Percentiles rank a stretch among this genome's conserved stretches.
phyloP scores from a whole-genome alignment of 1,140 invertebrate genomes.

The Nebria ingens region DNA sequence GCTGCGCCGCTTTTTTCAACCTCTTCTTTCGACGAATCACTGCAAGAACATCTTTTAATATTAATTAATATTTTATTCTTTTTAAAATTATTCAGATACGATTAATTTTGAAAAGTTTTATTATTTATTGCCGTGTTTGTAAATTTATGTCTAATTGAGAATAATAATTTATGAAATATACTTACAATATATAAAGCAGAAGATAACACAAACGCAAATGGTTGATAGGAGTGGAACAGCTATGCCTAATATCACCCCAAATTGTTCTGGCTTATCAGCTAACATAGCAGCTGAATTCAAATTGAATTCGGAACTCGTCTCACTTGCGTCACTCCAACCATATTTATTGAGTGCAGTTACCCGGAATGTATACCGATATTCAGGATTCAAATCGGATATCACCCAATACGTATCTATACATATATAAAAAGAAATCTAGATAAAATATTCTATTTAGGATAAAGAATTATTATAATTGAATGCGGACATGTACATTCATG shows the following conservation, averaged over 20 bases:
- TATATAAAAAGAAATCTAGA: conserved; percentile 11
- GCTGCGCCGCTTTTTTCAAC: conserved; percentile 46
- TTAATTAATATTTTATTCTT: too few species aligned
- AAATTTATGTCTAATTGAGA: too few species aligned
- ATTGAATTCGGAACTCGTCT: conserved; percentile 40
- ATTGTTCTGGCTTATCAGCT: conserved; percentile 44
- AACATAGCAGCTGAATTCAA: conserved; percentile 44
- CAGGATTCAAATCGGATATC: conserved; percentile 50
- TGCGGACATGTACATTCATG: too few species aligned
- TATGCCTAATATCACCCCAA: conserved; percentile 47
- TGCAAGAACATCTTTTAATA: background rate
- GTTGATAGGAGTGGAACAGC: conserved; percentile 39
- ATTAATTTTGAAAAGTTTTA: too few species aligned
- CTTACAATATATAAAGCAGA: conserved; percentile 40
- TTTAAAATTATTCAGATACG: too few species aligned
- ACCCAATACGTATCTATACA: conserved; percentile 63
- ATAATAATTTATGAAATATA: conserved; percentile 16
- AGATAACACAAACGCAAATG: conserved; percentile 35
- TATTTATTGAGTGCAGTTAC: conserved; percentile 68
- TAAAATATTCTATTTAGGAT: background rate
- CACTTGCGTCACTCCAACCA: conserved; percentile 67
- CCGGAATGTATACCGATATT: conserved; percentile 56
- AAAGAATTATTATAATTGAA: too few species aligned
- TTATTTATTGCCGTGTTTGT: too few species aligned
- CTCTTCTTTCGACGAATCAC: conserved; percentile 33